phyloP scores from a whole-genome alignment of 2,113 vertebrate species.

The Daboia siamensis region DNA sequence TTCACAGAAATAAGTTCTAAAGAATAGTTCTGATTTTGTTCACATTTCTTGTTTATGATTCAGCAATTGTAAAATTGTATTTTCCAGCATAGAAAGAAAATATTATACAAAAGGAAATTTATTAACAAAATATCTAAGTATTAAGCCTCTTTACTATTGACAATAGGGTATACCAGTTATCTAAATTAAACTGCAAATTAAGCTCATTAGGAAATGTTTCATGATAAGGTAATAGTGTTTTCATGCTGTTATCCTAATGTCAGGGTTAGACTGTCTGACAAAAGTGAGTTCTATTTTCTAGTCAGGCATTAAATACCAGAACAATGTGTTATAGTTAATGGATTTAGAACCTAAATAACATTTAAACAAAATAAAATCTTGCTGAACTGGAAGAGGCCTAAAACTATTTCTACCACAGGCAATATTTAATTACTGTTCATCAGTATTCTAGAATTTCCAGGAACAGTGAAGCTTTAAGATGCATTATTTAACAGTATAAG shows the following conservation, averaged over 20 bases:
- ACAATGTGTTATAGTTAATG: conserved; percentile 18
- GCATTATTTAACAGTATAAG: conserved; percentile 35
- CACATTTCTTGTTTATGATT: background rate
- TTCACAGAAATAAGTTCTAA: background rate
- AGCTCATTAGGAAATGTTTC: conserved; percentile 44
- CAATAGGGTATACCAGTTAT: conserved; percentile 29
- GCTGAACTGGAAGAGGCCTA: conserved; percentile 36
- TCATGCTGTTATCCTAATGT: conserved; percentile 14
- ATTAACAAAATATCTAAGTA: conserved; percentile 26
- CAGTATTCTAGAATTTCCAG: conserved; percentile 44
- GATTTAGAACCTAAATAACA: conserved; percentile 32
- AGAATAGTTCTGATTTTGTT: background rate
- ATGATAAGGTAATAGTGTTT: conserved; percentile 36
- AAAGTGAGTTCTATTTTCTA: conserved; percentile 34
- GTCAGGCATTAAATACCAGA: conserved; percentile 29
- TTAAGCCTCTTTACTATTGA: conserved; percentile 36
- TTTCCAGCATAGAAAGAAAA: conserved; percentile 13
- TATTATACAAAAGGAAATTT: background rate
- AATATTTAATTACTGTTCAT: conserved; percentile 63
- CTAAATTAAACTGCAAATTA: conserved; percentile 58
- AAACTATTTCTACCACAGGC: conserved; percentile 36
- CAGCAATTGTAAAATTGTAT: background rate
- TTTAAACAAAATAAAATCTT: conserved; percentile 39
- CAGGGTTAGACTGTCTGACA: conserved; percentile 9
- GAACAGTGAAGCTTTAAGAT: conserved; percentile 46